Evolutionary conservation across 2,113 vertebrate genomes (phyloP).

Genomic region (Pteropus alecto): DNA sequence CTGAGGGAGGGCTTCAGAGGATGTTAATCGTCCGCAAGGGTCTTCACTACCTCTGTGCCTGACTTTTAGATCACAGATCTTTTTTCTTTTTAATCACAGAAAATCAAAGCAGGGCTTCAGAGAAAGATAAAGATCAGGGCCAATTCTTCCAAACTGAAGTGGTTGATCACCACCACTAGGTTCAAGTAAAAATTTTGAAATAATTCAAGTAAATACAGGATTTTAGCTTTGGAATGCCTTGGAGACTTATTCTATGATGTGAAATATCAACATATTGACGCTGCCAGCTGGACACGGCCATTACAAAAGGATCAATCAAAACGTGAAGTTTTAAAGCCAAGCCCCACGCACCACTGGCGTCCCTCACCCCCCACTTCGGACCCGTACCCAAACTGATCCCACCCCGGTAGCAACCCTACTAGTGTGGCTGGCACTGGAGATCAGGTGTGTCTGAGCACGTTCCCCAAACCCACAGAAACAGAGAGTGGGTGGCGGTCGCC

Average conservation of each 20-base stretch:
- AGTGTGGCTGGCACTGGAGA: too few relatives aligned
- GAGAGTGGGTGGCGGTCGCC: neutral
- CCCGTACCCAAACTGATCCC: neutral
- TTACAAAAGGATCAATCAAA: neutral
- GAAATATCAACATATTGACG: neutral
- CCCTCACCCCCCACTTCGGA: neutral
- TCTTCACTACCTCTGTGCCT: neutral
- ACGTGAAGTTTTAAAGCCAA: neutral
- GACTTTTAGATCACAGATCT: neutral
- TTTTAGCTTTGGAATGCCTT: too few relatives aligned
- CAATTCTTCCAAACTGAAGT: neutral
- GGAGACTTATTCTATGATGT: neutral
- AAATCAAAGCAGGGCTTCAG: neutral
- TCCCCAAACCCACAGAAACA: neutral
- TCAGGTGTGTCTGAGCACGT: too few relatives aligned
- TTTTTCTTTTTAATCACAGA: neutral
- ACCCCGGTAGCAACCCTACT: too few relatives aligned
- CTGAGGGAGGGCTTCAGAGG: neutral
- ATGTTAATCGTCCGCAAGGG: neutral
- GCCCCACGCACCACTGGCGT: neutral
- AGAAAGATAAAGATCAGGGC: neutral
- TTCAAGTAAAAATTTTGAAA: neutral
- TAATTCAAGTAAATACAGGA: neutral
- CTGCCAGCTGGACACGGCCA: neutral
- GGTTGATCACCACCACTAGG: neutral